phyloP scores from a whole-genome alignment of 2,888 invertebrate species.

The Mythimna ferrago region DNA sequence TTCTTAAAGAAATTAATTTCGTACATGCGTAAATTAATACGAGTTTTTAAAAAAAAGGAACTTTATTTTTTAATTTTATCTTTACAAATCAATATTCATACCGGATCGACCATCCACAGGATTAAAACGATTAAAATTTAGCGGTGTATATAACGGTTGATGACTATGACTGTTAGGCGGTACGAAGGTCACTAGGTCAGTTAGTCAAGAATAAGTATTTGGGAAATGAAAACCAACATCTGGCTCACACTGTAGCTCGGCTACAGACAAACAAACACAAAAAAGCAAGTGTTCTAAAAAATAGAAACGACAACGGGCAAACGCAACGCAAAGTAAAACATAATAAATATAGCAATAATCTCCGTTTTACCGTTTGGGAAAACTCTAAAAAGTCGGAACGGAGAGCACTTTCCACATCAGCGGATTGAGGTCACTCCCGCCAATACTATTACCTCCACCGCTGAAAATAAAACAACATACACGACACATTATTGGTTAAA shows the following conservation, averaged over 20 bases:
- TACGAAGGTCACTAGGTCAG: no score
- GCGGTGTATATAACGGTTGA: no score
- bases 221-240: no score
- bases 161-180: no score
- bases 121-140: no score
- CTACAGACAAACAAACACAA: background rate
- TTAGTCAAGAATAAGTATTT: background rate
- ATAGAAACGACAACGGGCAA: constrained; percentile 25
- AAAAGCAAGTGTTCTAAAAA: constrained; percentile 9
- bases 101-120: no score
- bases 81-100: no score
- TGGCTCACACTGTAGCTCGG: no score
- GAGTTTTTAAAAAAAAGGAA: no score
- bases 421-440: constrained; percentile 67
- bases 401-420: constrained; percentile 65
- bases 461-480: constrained; percentile 59
- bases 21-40: no score
- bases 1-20: no score
- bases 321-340: constrained; percentile 40
- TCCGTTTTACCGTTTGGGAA: constrained; percentile 49
- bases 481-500: constrained; percentile 57
- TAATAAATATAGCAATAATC: constrained; percentile 55
- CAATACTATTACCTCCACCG: constrained; percentile 56
- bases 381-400: constrained; percentile 59
- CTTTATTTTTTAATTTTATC: no score